These are phyloP conservation scores for Hycleus phaleratus DNA, from an alignment of 1,140 invertebrate genomes.

Conservation along the genomic window DNA sequence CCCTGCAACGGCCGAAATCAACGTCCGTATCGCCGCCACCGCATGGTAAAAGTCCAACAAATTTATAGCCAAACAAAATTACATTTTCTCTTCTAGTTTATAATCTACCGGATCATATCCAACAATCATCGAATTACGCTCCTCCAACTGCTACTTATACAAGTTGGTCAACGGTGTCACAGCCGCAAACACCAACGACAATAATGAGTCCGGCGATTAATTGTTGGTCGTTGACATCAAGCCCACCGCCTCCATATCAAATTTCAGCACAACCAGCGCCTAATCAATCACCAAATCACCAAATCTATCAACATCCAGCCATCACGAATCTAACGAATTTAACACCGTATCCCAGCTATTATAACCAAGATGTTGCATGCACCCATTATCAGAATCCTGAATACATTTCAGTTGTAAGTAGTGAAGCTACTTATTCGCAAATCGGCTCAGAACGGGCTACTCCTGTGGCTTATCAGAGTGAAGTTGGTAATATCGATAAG, in stretches of 20 bases:
- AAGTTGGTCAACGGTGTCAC: conserved; percentile 32
- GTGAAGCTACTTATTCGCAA: conserved; percentile 30
- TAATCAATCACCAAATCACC: conserved; percentile 38
- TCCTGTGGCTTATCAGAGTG: conserved; percentile 27
- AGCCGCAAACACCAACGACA: conserved; percentile 33
- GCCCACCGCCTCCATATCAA: conserved; percentile 36
- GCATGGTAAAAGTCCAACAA: conserved; percentile 26
- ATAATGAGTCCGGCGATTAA: conserved; percentile 34
- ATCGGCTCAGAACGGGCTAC: conserved; percentile 24
- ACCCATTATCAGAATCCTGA: conserved; percentile 35
- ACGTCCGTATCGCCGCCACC: conserved; percentile 36
- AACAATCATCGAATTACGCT: conserved; percentile 31
- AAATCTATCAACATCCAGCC: conserved; percentile 34
- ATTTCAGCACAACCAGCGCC: conserved; percentile 33
- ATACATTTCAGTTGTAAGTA: conserved; percentile 26
- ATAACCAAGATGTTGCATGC: conserved; percentile 32
- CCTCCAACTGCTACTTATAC: conserved; percentile 32
- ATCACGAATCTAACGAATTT: conserved; percentile 37
- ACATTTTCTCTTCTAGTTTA: conserved; percentile 29
- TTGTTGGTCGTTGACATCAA: conserved; percentile 38
- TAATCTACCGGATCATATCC: conserved; percentile 39
- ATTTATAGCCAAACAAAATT: neutral
- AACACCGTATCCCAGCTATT: conserved; percentile 35
- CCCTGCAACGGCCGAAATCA: conserved; percentile 35
- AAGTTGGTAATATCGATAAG: conserved; percentile 16